Percentiles rank a stretch among this genome's conserved stretches.
Evolutionary conservation across 2,888 invertebrate genomes (phyloP).

Genomic region (Acanthopleura granulata): DNA sequence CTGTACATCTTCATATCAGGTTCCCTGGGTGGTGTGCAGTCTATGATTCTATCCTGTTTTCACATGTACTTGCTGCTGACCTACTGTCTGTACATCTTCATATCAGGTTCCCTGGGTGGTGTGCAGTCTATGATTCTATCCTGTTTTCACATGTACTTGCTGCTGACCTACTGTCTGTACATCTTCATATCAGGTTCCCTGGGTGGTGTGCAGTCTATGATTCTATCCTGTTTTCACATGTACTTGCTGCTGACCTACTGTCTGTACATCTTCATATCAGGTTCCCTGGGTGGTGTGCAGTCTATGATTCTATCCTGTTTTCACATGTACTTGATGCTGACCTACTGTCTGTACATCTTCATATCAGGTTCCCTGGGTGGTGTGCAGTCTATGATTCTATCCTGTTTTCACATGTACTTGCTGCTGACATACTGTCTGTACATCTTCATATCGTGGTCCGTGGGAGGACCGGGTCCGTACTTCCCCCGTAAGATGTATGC

Average conservation of each 20-base stretch:
- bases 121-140: background rate
- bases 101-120: conserved; percentile 55
- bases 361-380: conserved; percentile 55
- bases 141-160: conserved; percentile 33
- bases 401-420: conserved; percentile 33
- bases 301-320: no score
- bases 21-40: conserved; percentile 55
- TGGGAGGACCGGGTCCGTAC: conserved; percentile 70
- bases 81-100: conserved; percentile 40
- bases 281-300: conserved; percentile 50
- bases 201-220: conserved; percentile 29
- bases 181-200: conserved; percentile 53
- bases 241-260: conserved; percentile 40
- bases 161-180: conserved; percentile 41
- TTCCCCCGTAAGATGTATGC: conserved; percentile 76
- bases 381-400: conserved; percentile 1
- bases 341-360: conserved; percentile 40
- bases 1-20: conserved; percentile 50
- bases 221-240: no score
- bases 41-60: background rate
- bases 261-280: conserved; percentile 42
- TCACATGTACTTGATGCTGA: conserved; percentile 38
- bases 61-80: conserved; percentile 38
- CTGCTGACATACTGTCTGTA: conserved; percentile 41
- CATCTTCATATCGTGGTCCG: conserved; percentile 54